phyloP scores from a whole-genome alignment of 2,113 vertebrate species.

The Thunnus thynnus region DNA sequence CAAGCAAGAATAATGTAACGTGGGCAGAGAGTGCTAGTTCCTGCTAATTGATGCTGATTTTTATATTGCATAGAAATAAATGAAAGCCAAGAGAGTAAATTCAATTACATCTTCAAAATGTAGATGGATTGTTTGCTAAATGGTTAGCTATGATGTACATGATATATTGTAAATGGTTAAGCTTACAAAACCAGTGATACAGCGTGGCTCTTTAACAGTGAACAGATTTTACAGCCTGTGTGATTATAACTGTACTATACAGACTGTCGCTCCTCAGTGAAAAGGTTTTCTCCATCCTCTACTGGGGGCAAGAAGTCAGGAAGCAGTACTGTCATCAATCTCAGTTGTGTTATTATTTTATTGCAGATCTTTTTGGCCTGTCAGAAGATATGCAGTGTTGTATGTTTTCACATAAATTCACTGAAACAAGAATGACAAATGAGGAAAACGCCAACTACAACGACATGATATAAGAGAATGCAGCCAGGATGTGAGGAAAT shows the following conservation, averaged over 20 bases:
- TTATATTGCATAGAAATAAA: neutral
- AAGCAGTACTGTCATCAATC: slow-evolving; percentile 38
- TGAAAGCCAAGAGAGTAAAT: neutral
- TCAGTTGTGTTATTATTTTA: slow-evolving; percentile 40
- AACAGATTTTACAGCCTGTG: neutral
- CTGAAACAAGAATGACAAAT: slow-evolving; percentile 45
- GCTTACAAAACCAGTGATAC: neutral
- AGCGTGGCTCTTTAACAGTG: neutral
- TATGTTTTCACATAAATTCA: slow-evolving; percentile 49
- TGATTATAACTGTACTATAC: slow-evolving; percentile 15
- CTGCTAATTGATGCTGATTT: neutral
- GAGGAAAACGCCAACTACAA: slow-evolving; percentile 13
- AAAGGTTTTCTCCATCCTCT: slow-evolving; percentile 14
- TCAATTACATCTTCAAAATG: neutral
- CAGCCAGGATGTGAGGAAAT: neutral
- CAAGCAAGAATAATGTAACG: neutral
- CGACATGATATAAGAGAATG: slow-evolving; percentile 3
- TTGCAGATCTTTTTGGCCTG: slow-evolving; percentile 37
- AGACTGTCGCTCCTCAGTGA: neutral
- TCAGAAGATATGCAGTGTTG: slow-evolving; percentile 21
- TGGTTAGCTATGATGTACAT: neutral
- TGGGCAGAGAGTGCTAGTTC: neutral
- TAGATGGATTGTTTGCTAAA: neutral
- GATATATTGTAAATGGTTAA: neutral
- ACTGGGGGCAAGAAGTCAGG: slow-evolving; percentile 25